A percentile compares a stretch with the other conserved stretches of the same genome.
Conservation (phyloP, 2,888 invertebrate species). For the Leuctra nigra region DNA sequence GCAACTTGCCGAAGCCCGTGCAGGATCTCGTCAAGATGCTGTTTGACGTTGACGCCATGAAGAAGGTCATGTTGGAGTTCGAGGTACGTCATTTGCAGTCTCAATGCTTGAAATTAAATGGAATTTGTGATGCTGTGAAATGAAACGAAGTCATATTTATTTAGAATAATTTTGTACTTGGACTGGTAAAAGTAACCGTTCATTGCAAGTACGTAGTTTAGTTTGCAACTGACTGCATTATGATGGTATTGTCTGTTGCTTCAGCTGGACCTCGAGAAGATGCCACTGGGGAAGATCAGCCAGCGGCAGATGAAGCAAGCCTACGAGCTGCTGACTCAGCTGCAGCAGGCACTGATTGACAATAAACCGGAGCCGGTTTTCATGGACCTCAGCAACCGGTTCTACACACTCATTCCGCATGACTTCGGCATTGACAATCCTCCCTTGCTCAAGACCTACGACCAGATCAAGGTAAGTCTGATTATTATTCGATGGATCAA, state of each 20-base stretch:
- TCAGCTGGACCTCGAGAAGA: conserved; percentile 87
- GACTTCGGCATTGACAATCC: conserved; percentile 82
- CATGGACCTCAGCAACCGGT: conserved; percentile 84
- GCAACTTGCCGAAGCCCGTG: conserved; percentile 65
- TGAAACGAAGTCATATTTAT: too few species aligned
- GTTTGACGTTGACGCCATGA: conserved; percentile 90
- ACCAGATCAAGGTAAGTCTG: conserved; percentile 55
- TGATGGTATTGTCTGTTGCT: background rate
- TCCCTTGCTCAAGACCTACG: conserved; percentile 68
- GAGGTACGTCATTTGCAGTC: conserved; percentile 51
- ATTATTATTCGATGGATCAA: background rate
- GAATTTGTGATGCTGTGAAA: background rate
- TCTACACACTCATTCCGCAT: conserved; percentile 95
- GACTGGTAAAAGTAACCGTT: too few species aligned
- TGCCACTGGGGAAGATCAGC: conserved; percentile 96
- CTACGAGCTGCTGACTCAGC: conserved; percentile 68
- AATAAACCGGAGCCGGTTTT: conserved; percentile 45
- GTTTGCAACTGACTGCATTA: background rate
- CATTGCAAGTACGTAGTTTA: too few species aligned
- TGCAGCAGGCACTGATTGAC: conserved; percentile 53
- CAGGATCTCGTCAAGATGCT: conserved; percentile 79
- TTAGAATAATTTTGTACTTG: too few species aligned
- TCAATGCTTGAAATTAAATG: background rate
- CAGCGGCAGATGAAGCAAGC: conserved; percentile 84
- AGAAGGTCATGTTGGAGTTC: conserved; percentile 86